Conservation (phyloP, 2,888 invertebrate species). For the Dryobotodes eremita region DNA sequence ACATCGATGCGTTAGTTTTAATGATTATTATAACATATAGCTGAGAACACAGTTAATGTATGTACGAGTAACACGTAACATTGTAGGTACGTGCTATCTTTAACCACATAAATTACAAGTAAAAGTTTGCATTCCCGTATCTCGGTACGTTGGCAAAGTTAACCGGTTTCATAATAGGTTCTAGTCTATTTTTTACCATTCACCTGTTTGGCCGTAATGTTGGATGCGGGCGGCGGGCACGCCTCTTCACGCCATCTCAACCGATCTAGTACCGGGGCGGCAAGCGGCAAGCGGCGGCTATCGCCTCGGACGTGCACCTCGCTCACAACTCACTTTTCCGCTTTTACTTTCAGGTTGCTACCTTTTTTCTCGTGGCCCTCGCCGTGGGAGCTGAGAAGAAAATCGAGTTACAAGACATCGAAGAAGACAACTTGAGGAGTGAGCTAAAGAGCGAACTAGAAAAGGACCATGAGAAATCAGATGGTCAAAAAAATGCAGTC, state of each 20-base stretch:
- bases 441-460: conserved; percentile 91
- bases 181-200: conserved; percentile 87
- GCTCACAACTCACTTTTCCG: conserved; percentile 72
- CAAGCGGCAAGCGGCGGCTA: conserved; percentile 61
- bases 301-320: conserved; percentile 73
- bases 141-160: conserved; percentile 74
- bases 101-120: conserved; percentile 86
- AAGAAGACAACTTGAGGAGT: conserved; percentile 92
- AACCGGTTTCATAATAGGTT: conserved; percentile 86
- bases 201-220: conserved; percentile 81
- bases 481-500: conserved; percentile 69
- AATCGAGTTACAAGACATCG: conserved; percentile 94
- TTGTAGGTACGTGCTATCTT: conserved; percentile 75
- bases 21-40: conserved; percentile 44
- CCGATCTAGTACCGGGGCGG: conserved; percentile 70
- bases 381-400: conserved; percentile 90
- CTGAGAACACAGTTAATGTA: conserved; percentile 65
- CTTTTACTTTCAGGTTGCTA: conserved; percentile 87
- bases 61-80: conserved; percentile 76
- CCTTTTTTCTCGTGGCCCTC: conserved; percentile 78
- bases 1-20: conserved; percentile 46
- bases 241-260: conserved; percentile 77
- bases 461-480: conserved; percentile 77
- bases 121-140: conserved; percentile 87
- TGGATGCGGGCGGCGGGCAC: conserved; percentile 69